These are phyloP conservation scores for Argyrosomus japonicus DNA, from an alignment of 2,113 vertebrate genomes.

Conservation along the genomic window DNA sequence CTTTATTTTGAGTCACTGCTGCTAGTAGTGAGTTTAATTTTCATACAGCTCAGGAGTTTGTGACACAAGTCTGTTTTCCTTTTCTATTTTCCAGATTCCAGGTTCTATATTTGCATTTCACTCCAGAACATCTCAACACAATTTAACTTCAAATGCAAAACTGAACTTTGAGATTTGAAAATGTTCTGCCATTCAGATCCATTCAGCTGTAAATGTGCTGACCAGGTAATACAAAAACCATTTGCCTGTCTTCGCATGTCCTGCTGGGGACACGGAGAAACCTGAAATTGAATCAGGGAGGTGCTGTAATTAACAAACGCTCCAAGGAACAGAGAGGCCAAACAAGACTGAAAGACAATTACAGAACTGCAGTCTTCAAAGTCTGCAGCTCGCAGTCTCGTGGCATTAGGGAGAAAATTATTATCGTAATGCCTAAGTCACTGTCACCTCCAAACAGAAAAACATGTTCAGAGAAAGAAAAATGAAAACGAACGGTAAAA, in stretches of 20 bases:
- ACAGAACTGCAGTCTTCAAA: conserved; percentile 38
- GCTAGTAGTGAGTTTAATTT: background rate
- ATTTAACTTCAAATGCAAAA: background rate
- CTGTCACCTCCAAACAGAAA: conserved; percentile 34
- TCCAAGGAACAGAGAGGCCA: conserved; percentile 38
- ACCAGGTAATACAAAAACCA: conserved; percentile 21
- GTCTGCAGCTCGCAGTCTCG: conserved; percentile 25
- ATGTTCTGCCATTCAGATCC: background rate
- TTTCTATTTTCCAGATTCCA: background rate
- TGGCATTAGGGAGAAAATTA: conserved; percentile 37
- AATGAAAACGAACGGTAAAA: conserved; percentile 1
- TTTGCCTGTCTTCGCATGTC: conserved; percentile 16
- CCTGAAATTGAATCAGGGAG: conserved; percentile 41
- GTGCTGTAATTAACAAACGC: conserved; percentile 41
- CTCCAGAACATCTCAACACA: background rate
- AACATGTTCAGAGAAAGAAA: background rate
- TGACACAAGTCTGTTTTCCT: background rate
- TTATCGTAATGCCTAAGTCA: conserved; percentile 39
- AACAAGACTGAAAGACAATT: conserved; percentile 53
- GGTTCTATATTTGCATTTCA: background rate
- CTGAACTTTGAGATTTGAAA: background rate
- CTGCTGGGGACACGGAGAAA: conserved; percentile 5
- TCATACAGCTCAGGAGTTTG: background rate
- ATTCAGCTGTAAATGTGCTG: conserved; percentile 3
- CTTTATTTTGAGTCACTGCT: background rate